phyloP scores from a whole-genome alignment of 2,888 invertebrate genomes.

The Lamellibrachia columna region DNA sequence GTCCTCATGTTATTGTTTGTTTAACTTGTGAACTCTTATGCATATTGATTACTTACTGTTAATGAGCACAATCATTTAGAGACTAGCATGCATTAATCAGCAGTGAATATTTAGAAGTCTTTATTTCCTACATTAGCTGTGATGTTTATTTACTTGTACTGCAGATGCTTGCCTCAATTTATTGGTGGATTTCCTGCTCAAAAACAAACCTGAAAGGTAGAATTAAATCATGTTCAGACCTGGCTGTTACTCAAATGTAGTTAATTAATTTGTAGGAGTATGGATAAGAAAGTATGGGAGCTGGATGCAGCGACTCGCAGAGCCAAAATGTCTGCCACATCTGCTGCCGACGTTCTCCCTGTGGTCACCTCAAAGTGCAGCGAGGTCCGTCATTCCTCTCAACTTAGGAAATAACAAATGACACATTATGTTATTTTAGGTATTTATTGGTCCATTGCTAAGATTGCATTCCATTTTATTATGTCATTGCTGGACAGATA shows the following conservation, averaged over 20 bases:
- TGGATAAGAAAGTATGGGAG: constrained; percentile 55
- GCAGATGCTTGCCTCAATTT: too few species aligned
- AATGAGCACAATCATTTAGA: too few species aligned
- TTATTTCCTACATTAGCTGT: too few species aligned
- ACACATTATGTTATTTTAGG: not conserved
- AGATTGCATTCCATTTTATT: not conserved
- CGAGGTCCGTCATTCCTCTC: constrained; percentile 49
- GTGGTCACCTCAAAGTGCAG: constrained; percentile 62
- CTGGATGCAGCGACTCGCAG: constrained; percentile 54
- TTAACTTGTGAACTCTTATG: constrained; percentile 21
- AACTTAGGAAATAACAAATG: not conserved
- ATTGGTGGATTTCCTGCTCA: too few species aligned
- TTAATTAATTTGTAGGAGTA: constrained; percentile 37
- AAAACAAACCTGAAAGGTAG: too few species aligned
- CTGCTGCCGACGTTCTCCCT: constrained; percentile 50
- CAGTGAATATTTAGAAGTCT: too few species aligned
- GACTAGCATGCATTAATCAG: too few species aligned
- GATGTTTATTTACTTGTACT: too few species aligned
- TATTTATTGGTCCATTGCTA: not conserved
- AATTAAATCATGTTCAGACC: too few species aligned
- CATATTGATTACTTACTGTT: too few species aligned
- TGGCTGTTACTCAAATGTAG: not conserved
- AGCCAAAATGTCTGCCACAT: constrained; percentile 46
- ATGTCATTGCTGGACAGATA: not conserved
- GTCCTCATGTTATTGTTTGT: not conserved